Base-by-base conservation (phyloP, 2,888 invertebrate genomes). In the Philonicus albiceps region DNA sequence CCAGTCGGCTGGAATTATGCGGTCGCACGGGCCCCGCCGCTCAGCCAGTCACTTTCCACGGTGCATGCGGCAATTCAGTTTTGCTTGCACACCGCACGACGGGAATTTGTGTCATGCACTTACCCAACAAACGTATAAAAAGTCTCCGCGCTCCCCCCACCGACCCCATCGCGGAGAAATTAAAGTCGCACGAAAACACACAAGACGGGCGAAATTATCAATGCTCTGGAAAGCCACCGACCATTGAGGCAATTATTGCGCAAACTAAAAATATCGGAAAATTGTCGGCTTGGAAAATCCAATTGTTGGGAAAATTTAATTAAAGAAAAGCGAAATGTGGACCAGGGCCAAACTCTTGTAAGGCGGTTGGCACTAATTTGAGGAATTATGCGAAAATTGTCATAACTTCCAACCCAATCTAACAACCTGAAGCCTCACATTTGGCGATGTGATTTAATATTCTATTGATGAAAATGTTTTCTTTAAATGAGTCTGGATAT, bases 231-330 rank as follows among this genome's bases (percentile, higher is more conserved):
- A 74, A 74, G 30, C 34, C 31, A 74, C 4, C 34, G 74, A 74
- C 34, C 30, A 31, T 31, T 31, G 37, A 74, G 31, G 80, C 49
- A 49, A 80, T 53, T 80, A 80, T 53, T 80, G 49, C 49, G 80
- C 40, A 80, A 53, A 80, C 30, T 80, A 27, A 80, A 49, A 80
- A 80, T 53, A 80, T 80, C 80, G 49, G 53, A 80, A 80, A 80
- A 80, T 80, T 80, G 80, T 16, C 49, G 49, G 53, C 37, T 30
- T 27, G 53, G 80, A 53, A 80, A 80, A 80, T 80, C 80, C 49
- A 53, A 80, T 53, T 80, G 80, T 80, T 8, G 80, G 53, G 80
- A 53, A 80, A 80, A 80, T 80, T 80, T 53, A 80, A 80, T 80
- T 80, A 80, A 80, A 4, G 80, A 19, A 53, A 80, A 53, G 19